Evolutionary conservation across 2,797 vertebrate genomes (phyloP), one percentile per base, ranked within the genome.

Genomic region (Rallus crepitans): DNA sequence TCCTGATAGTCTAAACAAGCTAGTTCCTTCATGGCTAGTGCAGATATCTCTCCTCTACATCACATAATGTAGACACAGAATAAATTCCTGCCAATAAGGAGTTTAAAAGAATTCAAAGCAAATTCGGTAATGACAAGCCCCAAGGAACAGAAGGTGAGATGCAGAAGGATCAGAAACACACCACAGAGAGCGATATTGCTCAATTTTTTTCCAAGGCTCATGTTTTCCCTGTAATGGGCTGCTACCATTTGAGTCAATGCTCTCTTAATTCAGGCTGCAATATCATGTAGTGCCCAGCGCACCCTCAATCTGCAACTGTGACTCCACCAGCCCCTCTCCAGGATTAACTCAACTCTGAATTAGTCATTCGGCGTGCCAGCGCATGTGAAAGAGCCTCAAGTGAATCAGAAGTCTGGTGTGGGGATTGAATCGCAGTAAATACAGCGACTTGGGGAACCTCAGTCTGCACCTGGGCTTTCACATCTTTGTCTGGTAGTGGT

Each of bases 301-400:
- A 80, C 37, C 16, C 73, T 82, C 68, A 68, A 0, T 90, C 83
- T 95, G 75, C 68, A 61, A 4, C 12, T 87, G 86, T 87, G 93
- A 71, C 91, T 95, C 80, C 69, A 73, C 57, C 83, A 90, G 28
- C 30, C 59, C 71, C 81, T 80, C 83, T 52, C 48, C 71, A 89
- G 83, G 90, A 87, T 94, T 87, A 95, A 89, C 83, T 93, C 81
- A 13, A 64, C 78, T 92, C 93, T 75, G 68, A 73, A 65, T 97
- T 92, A 89, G 64, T 94, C 94, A 96, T 68, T 69, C 2, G 6
- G 53, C 5, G 2, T 94, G 93, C 83, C 75, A 89, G 77, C 3
- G n/a, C 88, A 78, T 91, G 83, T 80, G 55, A 91, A 95, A 87
- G 33, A 92, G 86, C 24, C 90, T 75, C 45, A 18, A 48, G 57